These are phyloP conservation scores for Anoura caudifer DNA, from an alignment of 2,113 vertebrate genomes.

Conservation along the genomic window DNA sequence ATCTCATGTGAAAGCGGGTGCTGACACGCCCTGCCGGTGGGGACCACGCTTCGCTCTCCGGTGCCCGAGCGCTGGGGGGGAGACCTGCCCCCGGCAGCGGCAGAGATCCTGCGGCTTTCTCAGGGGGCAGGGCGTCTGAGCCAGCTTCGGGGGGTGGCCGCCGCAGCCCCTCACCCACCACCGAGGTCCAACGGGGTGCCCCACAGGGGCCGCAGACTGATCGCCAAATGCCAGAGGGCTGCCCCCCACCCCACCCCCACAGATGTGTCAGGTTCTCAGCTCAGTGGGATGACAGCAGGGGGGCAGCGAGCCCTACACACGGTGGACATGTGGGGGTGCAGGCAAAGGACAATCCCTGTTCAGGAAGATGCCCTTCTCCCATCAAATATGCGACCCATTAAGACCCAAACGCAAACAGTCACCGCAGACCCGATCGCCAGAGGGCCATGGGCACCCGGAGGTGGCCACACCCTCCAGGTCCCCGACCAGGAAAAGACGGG, in stretches of 20 bases:
- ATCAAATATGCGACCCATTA: neutral
- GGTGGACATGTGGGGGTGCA: neutral
- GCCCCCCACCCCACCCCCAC: neutral
- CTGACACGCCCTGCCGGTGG: accelerated
- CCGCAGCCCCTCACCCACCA: neutral
- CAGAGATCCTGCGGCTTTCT: accelerated
- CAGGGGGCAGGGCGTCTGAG: neutral
- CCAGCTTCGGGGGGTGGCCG: accelerated
- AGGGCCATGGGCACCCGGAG: neutral
- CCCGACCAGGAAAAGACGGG: neutral
- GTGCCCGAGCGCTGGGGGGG: accelerated
- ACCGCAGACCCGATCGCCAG: accelerated
- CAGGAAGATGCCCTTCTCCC: neutral
- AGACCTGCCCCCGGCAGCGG: accelerated
- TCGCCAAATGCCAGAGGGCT: accelerated
- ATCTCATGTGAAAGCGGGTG: constrained; percentile 10
- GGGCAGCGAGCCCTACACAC: accelerated
- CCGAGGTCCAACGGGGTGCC: too few species aligned
- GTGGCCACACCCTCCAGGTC: neutral
- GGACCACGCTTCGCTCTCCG: accelerated
- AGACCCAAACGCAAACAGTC: neutral
- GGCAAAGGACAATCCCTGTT: accelerated
- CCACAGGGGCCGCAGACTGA: accelerated
- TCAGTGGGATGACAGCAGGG: too few species aligned
- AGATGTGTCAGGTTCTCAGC: too few species aligned